These are phyloP conservation scores for Geodia barretti DNA, from an alignment of 37 sponge, comb jelly and placozoan species.

Conservation along the genomic window DNA sequence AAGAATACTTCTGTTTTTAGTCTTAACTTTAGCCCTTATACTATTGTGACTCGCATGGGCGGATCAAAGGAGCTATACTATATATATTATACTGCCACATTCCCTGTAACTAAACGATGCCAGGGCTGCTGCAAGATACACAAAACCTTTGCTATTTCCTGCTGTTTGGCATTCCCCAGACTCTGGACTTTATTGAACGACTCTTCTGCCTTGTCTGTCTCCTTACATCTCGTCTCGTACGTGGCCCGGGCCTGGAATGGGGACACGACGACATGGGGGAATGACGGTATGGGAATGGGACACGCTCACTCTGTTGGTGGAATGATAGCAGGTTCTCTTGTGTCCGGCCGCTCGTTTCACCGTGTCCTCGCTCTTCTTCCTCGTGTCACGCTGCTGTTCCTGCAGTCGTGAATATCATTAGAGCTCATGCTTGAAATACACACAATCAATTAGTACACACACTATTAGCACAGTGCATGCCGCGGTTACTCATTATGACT, in stretches of 20 bases:
- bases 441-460: too few relatives aligned
- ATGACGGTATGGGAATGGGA: background rate
- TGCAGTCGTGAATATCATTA: background rate
- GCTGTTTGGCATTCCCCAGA: conserved; percentile 58
- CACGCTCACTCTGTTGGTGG: conserved; percentile 45
- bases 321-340: conserved; percentile 73
- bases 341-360: conserved; percentile 70
- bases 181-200: conserved; percentile 20
- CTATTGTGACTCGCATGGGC: too few relatives aligned
- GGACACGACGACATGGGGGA: background rate
- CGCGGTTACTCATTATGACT: too few relatives aligned
- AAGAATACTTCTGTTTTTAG: too few relatives aligned
- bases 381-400: conserved; percentile 67
- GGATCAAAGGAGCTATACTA: too few relatives aligned
- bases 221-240: conserved; percentile 79
- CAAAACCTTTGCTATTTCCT: conserved; percentile 28
- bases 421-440: too few relatives aligned
- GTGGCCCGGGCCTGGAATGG: conserved; percentile 35
- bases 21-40: too few relatives aligned
- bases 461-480: too few relatives aligned
- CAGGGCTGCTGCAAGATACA: too few relatives aligned
- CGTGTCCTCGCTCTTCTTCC: conserved; percentile 86
- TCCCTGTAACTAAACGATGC: too few relatives aligned
- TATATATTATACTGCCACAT: too few relatives aligned
- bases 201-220: conserved; percentile 86